Evolutionary conservation across 2,888 invertebrate species (phyloP).

Genomic region (Odontomyia ornata): DNA sequence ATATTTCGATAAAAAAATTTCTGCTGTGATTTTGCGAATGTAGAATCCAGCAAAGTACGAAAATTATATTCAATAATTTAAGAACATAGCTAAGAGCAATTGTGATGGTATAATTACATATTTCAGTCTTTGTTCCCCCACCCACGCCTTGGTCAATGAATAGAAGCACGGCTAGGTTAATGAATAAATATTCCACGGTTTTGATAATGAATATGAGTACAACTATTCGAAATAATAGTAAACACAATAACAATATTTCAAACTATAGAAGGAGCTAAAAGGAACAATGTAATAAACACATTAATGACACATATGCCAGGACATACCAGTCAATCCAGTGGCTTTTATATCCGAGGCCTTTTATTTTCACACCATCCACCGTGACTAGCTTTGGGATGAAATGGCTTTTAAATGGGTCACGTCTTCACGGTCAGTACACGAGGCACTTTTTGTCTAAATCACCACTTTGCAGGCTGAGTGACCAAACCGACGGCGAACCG

Average conservation of each 20-base stretch:
- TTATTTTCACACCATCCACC: constrained; percentile 55
- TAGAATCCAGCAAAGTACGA: too few species aligned
- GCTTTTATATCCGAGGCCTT: constrained; percentile 54
- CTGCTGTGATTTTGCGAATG: too few species aligned
- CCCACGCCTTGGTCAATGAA: too few species aligned
- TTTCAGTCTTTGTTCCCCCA: neutral
- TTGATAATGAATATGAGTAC: too few species aligned
- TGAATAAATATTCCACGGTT: too few species aligned
- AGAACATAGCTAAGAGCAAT: neutral
- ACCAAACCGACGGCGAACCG: neutral
- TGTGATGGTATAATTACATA: too few species aligned
- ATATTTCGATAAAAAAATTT: too few species aligned
- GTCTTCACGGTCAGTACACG: constrained; percentile 41
- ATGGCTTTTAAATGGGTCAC: constrained; percentile 47
- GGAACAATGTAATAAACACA: neutral
- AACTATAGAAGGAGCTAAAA: neutral
- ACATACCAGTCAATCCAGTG: constrained; percentile 50
- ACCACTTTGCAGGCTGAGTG: constrained; percentile 12
- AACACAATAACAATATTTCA: too few species aligned
- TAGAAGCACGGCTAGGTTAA: too few species aligned
- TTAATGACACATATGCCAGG: neutral
- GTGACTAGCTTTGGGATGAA: constrained; percentile 47
- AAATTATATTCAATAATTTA: neutral
- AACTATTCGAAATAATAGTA: too few species aligned
- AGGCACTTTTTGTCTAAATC: constrained; percentile 35